Evolutionary conservation across 2,888 invertebrate genomes (phyloP), one percentile per base, ranked within the genome.

Genomic region (Netelia virgata): DNA sequence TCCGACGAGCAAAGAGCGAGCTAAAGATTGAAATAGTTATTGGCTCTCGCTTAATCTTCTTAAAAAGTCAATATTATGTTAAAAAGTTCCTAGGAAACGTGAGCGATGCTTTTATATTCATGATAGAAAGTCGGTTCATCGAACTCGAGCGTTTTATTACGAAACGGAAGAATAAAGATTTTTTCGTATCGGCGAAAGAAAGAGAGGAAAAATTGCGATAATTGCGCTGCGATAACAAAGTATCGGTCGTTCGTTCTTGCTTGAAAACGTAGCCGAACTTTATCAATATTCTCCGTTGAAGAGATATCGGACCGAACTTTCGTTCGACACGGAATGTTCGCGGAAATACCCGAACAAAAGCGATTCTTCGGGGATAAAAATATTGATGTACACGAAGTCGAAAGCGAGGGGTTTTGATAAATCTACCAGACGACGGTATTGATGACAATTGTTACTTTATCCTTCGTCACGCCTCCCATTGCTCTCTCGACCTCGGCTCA

Each of bases 1-100:
- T 64, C 53, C 70, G 16, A 55, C 64, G 16, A 14, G 53, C 36
- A 3, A 11, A 63, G 72, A 57, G 16, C 16, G 23, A 18, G 23
- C n/a, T 10, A n/a, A 10, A 43, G 23, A 11, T 73, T 73, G 41
- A 59, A 66, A 66, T 59, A 69, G 43, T 43, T 72, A 79, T 79
- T 55, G 78, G 70, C 72, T 79, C 78, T 64, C 43, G 72, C 43
- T 9, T 70, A 43, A 79, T 70, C 72, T 72, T 55, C 72, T 72
- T 79, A 64, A 50, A 72, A 72, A 79, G 72, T 79, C 78, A 79
- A 79, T 79, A 72, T 78, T 72, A 55, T 78, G 70, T 70, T 78
- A 78, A 78, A 63, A 68, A 72, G 53, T 72, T 70, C 23, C 55
- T 23, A 36, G 55, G 55, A 78, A 53, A 16, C 8, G 14, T 63